phyloP scores from a whole-genome alignment of 2,888 invertebrate genomes.

The Netelia inedita region DNA sequence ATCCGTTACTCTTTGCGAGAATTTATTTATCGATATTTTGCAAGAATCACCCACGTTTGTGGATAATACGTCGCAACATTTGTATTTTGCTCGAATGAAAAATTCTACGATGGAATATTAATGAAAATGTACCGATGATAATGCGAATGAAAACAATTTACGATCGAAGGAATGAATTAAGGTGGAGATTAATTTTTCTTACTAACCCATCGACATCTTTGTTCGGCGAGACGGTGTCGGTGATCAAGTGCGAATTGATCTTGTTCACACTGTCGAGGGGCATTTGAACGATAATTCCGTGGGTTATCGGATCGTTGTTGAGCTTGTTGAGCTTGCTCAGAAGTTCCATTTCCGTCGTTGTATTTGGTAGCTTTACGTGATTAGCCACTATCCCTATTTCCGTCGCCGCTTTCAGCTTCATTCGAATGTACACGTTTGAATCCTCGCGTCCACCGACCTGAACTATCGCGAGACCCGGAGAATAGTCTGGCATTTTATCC shows the following conservation, averaged over 20 bases:
- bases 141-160: conserved; percentile 9
- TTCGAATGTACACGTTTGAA: conserved; percentile 98
- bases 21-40: conserved; percentile 49
- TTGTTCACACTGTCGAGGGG: conserved; percentile 94
- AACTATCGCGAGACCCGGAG: conserved; percentile 94
- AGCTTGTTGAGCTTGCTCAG: conserved; percentile 90
- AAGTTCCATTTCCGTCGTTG: conserved; percentile 93
- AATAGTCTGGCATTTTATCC: conserved; percentile 87
- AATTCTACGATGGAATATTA: not conserved
- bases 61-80: not conserved
- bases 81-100: not conserved
- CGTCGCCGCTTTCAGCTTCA: conserved; percentile 96
- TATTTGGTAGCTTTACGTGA: conserved; percentile 92
- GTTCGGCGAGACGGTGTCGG: conserved; percentile 94
- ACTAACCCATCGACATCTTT: conserved; percentile 98
- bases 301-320: conserved; percentile 93
- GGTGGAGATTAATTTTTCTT: not conserved
- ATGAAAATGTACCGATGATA: not conserved
- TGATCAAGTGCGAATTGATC: conserved; percentile 95
- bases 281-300: conserved; percentile 99
- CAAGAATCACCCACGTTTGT: conserved; percentile 8
- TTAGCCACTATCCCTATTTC: conserved; percentile 95
- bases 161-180: not conserved
- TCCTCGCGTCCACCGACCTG: conserved; percentile 98
- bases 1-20: conserved; percentile 29